Percentiles rank a stretch among this genome's conserved stretches.
phyloP scores from a whole-genome alignment of 2,797 vertebrate genomes.

The Neosalanx taihuensis region DNA sequence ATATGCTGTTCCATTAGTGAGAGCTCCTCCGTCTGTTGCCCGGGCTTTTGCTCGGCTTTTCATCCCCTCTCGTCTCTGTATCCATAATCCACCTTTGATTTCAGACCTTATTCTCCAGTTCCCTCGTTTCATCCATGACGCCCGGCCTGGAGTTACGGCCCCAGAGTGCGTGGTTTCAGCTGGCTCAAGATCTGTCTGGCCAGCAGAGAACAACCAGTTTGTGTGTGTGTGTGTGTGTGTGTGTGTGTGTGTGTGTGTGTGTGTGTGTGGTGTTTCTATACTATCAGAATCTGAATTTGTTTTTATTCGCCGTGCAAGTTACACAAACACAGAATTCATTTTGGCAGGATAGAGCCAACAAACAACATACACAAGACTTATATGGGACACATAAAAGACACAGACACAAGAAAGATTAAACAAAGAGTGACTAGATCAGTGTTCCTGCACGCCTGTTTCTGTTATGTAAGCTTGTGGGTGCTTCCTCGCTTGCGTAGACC shows the following conservation, averaged over 20 bases:
- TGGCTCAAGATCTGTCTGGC: too few species aligned
- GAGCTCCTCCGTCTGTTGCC: slow-evolving; percentile 64
- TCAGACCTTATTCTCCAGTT: slow-evolving; percentile 23
- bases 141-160: background rate
- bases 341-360: too few species aligned
- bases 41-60: slow-evolving; percentile 34
- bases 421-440: background rate
- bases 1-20: slow-evolving; percentile 52
- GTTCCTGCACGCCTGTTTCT: background rate
- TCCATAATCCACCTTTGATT: slow-evolving; percentile 59
- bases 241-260: background rate
- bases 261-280: background rate
- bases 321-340: too few species aligned
- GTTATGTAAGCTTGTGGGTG: background rate
- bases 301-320: too few species aligned
- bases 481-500: too few species aligned
- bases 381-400: too few species aligned
- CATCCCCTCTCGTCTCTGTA: slow-evolving; percentile 37
- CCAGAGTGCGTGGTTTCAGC: too few species aligned
- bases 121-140: slow-evolving; percentile 2
- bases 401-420: too few species aligned
- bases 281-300: too few species aligned
- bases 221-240: background rate
- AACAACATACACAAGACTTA: too few species aligned
- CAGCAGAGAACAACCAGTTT: too few species aligned